phyloP scores from a whole-genome alignment of 2,888 invertebrate species.

The Coecobrya sp. region DNA sequence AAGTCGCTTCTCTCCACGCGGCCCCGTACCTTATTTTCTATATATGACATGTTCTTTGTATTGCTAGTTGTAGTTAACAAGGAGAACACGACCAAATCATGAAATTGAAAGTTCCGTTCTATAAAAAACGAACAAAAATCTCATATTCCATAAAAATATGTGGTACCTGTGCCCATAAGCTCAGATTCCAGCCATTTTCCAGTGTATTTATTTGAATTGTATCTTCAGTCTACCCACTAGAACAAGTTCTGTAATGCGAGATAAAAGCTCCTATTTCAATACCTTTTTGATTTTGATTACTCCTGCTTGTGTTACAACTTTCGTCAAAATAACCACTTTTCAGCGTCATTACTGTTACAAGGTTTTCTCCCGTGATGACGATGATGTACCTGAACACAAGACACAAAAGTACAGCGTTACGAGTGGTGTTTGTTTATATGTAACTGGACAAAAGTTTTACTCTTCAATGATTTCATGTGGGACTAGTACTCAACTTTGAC shows the following conservation, averaged over 20 bases:
- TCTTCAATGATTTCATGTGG: neutral
- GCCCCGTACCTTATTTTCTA: no score
- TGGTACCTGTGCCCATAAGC: neutral
- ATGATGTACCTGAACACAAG: neutral
- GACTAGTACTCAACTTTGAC: neutral
- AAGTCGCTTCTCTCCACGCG: neutral
- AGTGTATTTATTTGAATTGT: neutral
- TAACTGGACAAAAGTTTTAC: neutral
- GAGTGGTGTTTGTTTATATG: neutral
- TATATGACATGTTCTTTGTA: neutral
- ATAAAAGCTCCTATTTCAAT: conserved; percentile 12
- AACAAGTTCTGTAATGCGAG: neutral
- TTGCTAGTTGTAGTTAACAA: conserved; percentile 3
- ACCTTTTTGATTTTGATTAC: conserved; percentile 13
- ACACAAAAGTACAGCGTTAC: no score
- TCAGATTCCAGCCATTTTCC: neutral
- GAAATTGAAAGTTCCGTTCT: conserved; percentile 28
- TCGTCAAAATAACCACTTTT: neutral
- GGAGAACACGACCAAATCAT: conserved; percentile 13
- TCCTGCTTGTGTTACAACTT: neutral
- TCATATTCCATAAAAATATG: conserved; percentile 29
- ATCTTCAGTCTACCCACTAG: neutral
- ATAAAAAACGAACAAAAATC: neutral
- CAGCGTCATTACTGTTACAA: neutral
- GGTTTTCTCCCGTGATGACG: neutral